These are phyloP conservation scores for Phoxinus phoxinus DNA, from an alignment of 2,113 vertebrate species.

Conservation along the genomic window DNA sequence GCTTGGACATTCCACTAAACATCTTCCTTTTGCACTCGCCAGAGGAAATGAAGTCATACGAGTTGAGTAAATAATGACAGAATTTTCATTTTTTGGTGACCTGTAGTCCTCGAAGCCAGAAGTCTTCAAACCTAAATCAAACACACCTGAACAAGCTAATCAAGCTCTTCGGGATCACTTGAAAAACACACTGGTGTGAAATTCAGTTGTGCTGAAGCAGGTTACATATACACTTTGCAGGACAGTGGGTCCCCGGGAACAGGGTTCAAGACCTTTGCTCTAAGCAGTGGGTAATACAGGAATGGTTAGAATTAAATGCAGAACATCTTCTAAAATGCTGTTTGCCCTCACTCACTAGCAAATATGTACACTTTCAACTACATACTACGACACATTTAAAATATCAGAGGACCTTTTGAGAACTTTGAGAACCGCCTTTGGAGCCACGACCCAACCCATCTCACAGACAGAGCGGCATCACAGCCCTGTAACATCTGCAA, in stretches of 20 bases:
- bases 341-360: constrained; percentile 74
- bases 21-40: not conserved
- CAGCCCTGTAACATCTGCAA: constrained; percentile 37
- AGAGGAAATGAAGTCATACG: not conserved
- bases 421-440: not conserved
- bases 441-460: constrained; percentile 56
- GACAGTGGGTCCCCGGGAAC: no score
- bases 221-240: no score
- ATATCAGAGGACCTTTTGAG: constrained; percentile 52
- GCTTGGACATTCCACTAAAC: constrained; percentile 7
- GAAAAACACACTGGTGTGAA: no score
- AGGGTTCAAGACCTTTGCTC: no score
- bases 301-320: constrained; percentile 82
- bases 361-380: constrained; percentile 81
- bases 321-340: constrained; percentile 79
- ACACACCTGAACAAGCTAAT: no score
- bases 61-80: not conserved
- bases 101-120: not conserved
- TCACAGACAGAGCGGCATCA: constrained; percentile 38
- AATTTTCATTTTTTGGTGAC: not conserved
- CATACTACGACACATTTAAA: constrained; percentile 55
- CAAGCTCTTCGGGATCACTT: no score
- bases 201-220: no score
- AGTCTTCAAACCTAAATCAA: no score
- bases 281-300: constrained; percentile 36